These are phyloP conservation scores for Campoplex capitator DNA, from an alignment of 2,888 invertebrate genomes.

Conservation along the genomic window DNA sequence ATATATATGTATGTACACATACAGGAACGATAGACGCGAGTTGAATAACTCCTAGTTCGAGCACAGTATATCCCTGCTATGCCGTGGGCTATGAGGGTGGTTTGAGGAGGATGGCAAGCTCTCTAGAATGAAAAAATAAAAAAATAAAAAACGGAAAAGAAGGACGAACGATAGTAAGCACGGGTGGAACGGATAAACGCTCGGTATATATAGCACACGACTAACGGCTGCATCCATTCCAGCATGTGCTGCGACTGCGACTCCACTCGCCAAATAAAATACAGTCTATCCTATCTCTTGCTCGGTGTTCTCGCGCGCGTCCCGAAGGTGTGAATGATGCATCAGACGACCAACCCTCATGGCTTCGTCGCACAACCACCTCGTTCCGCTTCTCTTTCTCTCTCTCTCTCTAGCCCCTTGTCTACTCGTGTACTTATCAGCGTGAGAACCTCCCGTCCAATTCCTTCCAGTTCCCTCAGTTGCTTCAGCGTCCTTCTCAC, in stretches of 20 bases:
- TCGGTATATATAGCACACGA: conserved; percentile 31
- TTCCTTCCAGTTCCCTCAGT: neutral
- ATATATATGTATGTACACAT: conserved; percentile 14
- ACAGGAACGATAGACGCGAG: conserved; percentile 51
- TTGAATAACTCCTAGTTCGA: conserved; percentile 65
- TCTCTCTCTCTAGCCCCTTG: too few species aligned
- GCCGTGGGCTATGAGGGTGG: conserved; percentile 31
- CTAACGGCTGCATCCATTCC: conserved; percentile 67
- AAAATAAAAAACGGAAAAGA: conserved; percentile 19
- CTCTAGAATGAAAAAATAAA: neutral
- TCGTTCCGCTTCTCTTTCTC: conserved; percentile 15
- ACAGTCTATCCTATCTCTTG: conserved; percentile 49
- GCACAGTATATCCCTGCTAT: conserved; percentile 38
- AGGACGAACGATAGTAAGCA: conserved; percentile 59
- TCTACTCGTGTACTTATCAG: conserved; percentile 45
- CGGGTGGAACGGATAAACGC: conserved; percentile 64
- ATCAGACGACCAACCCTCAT: conserved; percentile 65
- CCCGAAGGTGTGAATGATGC: conserved; percentile 72
- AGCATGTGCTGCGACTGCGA: conserved; percentile 50
- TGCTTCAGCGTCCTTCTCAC: conserved; percentile 20
- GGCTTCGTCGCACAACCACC: conserved; percentile 2
- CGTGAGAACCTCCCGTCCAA: conserved; percentile 45
- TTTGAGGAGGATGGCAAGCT: conserved; percentile 11
- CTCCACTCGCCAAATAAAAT: conserved; percentile 69
- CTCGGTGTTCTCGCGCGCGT: conserved; percentile 43